phyloP scores from a whole-genome alignment of 2,888 invertebrate genomes.

The Lasioglossum pauxillum region DNA sequence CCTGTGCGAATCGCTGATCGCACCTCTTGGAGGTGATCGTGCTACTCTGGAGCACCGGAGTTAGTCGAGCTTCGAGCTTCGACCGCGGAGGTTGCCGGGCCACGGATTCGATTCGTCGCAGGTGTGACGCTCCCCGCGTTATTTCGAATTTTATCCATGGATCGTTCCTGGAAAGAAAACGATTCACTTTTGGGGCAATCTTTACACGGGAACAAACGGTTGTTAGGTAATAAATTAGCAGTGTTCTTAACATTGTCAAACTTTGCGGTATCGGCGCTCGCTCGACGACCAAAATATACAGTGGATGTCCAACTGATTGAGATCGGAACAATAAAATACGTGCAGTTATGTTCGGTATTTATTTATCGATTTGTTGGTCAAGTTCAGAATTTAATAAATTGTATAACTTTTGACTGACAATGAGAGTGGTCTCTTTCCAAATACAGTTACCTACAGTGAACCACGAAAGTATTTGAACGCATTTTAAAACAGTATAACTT shows the following conservation, averaged over 20 bases:
- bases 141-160: conserved; percentile 57
- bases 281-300: neutral
- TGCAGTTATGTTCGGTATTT: neutral
- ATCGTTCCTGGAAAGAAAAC: conserved; percentile 58
- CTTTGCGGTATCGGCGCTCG: neutral
- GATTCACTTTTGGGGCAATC: conserved; percentile 54
- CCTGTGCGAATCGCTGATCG: conserved; percentile 51
- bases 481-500: too few relatives aligned
- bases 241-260: neutral
- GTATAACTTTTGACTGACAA: neutral
- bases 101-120: conserved; percentile 25
- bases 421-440: too few relatives aligned
- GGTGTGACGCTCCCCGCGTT: conserved; percentile 20
- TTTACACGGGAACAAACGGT: conserved; percentile 63
- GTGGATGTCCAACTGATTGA: neutral
- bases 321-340: neutral
- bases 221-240: conserved; percentile 66
- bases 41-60: conserved; percentile 48
- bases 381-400: neutral
- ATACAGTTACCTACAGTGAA: too few relatives aligned
- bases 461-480: too few relatives aligned
- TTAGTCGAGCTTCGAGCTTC: conserved; percentile 78
- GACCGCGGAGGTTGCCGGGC: conserved; percentile 70
- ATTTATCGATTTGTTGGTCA: neutral
- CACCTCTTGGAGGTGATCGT: conserved; percentile 47